These are phyloP conservation scores for Lepidocyrtinus sp. DNA, from an alignment of 2,888 invertebrate species.

Conservation along the genomic window DNA sequence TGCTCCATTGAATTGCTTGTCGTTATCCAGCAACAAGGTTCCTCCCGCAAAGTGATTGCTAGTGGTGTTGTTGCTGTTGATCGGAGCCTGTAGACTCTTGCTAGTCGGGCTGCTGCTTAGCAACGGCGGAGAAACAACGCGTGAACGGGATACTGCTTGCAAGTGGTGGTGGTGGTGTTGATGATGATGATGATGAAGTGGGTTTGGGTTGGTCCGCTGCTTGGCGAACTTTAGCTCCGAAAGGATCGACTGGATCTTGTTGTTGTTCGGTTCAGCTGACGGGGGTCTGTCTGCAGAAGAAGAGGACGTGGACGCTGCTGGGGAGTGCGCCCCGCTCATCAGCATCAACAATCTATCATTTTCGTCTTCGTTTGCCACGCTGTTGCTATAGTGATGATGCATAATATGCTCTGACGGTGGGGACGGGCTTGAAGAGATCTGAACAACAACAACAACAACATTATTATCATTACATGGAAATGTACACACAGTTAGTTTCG, in stretches of 20 bases:
- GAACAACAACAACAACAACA: no score
- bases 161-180: background rate
- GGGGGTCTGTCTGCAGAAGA: background rate
- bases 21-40: no score
- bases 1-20: background rate
- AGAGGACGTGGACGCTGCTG: background rate
- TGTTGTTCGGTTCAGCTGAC: conserved; percentile 25
- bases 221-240: conserved; percentile 66
- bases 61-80: no score
- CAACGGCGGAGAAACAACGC: no score
- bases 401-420: background rate
- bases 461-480: background rate
- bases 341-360: background rate
- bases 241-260: conserved; percentile 63
- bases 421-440: background rate
- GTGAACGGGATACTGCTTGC: no score
- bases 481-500: no score
- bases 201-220: conserved; percentile 21
- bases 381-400: background rate
- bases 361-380: background rate
- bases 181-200: no score
- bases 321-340: background rate
- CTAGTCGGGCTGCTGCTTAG: no score
- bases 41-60: conserved; percentile 15
- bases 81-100: no score